phyloP scores from a whole-genome alignment of 2,888 invertebrate species.

The Charanyca ferruginea region DNA sequence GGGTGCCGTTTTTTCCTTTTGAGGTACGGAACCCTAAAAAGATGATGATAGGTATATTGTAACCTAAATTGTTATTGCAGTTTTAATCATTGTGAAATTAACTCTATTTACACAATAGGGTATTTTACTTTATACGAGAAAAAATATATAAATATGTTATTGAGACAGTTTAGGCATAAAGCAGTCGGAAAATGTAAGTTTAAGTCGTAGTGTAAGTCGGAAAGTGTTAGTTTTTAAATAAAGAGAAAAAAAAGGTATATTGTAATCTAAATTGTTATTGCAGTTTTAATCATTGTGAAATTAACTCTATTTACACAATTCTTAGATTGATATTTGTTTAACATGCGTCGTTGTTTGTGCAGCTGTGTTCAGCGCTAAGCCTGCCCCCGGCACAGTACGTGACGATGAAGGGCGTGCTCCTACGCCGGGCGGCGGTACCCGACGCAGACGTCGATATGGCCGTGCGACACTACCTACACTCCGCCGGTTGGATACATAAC shows the following conservation, averaged over 20 bases:
- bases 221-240: too few relatives aligned
- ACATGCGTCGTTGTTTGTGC: slow-evolving; percentile 48
- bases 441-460: slow-evolving; percentile 81
- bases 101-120: background rate
- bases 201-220: too few relatives aligned
- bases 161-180: too few relatives aligned
- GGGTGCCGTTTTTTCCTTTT: too few relatives aligned
- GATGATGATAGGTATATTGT: too few relatives aligned
- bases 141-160: too few relatives aligned
- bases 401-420: slow-evolving; percentile 96
- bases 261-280: too few relatives aligned
- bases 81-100: background rate
- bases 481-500: slow-evolving; percentile 86
- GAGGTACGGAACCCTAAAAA: too few relatives aligned
- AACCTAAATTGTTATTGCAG: too few relatives aligned
- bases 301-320: background rate
- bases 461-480: slow-evolving; percentile 82
- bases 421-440: slow-evolving; percentile 91
- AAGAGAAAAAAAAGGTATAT: too few relatives aligned
- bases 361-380: slow-evolving; percentile 95
- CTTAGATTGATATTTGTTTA: background rate
- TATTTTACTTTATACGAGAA: too few relatives aligned
- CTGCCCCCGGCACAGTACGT: slow-evolving; percentile 97
- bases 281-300: background rate
- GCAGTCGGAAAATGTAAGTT: too few relatives aligned